phyloP scores from a whole-genome alignment of 2,797 vertebrate species.

The Anolis apletophallus region DNA sequence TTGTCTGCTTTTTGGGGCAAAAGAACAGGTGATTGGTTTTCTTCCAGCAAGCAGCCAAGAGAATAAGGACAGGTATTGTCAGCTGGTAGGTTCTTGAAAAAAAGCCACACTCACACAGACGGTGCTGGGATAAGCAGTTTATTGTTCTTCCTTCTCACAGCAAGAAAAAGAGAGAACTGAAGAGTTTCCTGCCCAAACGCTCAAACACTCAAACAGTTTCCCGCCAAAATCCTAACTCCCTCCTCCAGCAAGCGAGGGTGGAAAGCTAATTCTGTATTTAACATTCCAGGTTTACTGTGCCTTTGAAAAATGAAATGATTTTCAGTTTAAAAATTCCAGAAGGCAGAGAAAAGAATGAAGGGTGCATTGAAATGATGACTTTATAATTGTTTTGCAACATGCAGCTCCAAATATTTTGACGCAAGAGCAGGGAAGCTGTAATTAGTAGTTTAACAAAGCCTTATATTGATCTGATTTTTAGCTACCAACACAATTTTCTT shows the following conservation, averaged over 20 bases:
- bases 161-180: too few species aligned
- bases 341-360: neutral
- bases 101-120: too few species aligned
- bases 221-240: too few species aligned
- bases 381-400: conserved; percentile 26
- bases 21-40: neutral
- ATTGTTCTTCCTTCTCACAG: too few species aligned
- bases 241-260: too few species aligned
- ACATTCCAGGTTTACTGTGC: neutral
- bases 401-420: neutral
- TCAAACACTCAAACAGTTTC: too few species aligned
- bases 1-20: neutral
- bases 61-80: too few species aligned
- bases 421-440: neutral
- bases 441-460: conserved; percentile 3
- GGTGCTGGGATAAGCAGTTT: too few species aligned
- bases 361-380: neutral
- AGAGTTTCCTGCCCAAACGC: too few species aligned
- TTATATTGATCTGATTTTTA: neutral
- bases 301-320: neutral
- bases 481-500: neutral
- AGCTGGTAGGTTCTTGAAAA: too few species aligned
- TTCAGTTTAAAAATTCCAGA: conserved; percentile 22
- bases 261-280: neutral
- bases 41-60: neutral